These are phyloP conservation scores for Plectropomus leopardus DNA, from an alignment of 2,113 vertebrate species.

Conservation along the genomic window DNA sequence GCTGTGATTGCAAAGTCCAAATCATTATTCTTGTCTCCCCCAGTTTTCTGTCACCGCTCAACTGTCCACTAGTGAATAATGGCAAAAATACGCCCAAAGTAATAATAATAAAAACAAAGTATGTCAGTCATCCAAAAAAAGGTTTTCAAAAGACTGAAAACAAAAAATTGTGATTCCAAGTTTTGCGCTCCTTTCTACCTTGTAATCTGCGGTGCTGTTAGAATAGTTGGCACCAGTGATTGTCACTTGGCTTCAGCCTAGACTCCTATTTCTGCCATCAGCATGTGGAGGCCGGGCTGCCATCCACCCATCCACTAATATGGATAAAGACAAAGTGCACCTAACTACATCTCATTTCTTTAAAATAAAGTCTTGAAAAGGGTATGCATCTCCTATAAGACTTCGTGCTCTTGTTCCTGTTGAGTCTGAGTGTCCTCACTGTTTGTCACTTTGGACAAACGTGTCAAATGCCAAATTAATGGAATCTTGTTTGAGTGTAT, in stretches of 20 bases:
- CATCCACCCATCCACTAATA: neutral
- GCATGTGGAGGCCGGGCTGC: neutral
- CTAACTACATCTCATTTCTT: neutral
- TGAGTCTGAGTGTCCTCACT: neutral
- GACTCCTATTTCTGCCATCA: neutral
- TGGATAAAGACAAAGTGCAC: neutral
- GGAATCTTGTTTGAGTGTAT: neutral
- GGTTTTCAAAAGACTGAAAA: neutral
- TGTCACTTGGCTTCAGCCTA: neutral
- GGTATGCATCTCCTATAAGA: neutral
- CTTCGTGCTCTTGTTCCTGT: neutral
- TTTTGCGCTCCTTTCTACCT: neutral
- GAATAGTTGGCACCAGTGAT: neutral
- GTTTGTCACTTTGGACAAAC: neutral
- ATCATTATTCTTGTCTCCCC: neutral
- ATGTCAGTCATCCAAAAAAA: neutral
- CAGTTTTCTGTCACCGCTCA: neutral
- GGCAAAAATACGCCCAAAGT: neutral
- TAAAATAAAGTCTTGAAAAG: neutral
- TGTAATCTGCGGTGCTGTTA: neutral
- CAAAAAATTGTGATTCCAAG: neutral
- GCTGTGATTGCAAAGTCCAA: neutral
- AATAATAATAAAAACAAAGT: neutral
- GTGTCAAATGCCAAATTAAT: neutral
- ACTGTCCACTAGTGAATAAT: neutral